These are phyloP conservation scores for Nilaparvata lugens DNA, from an alignment of 1,140 invertebrate species.

Conservation along the genomic window DNA sequence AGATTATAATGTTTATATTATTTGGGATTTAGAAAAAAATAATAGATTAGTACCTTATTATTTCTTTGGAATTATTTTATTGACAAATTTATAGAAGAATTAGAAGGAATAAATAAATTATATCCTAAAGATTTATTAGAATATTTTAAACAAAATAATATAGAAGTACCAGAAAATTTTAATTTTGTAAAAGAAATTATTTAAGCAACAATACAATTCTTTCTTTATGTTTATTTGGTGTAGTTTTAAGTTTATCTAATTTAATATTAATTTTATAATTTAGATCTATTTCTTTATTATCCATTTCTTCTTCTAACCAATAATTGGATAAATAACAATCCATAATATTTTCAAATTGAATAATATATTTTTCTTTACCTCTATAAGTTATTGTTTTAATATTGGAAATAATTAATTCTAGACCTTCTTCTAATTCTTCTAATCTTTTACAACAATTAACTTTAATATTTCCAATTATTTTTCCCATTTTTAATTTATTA, in stretches of 20 bases:
- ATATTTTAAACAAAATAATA: conserved; percentile 6
- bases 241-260: conserved; percentile 2
- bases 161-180: not conserved
- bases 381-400: conserved; percentile 2
- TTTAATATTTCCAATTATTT: conserved; percentile 6
- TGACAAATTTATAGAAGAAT: not conserved
- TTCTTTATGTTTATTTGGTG: conserved; percentile 7
- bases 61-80: not conserved
- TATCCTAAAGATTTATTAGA: conserved; percentile 4
- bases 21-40: too few relatives aligned
- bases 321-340: conserved; percentile 7
- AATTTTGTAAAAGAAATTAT: not conserved
- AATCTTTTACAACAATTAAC: conserved; percentile 6
- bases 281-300: conserved; percentile 1
- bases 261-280: conserved; percentile 11
- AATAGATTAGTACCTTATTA: too few relatives aligned
- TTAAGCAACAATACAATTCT: conserved; percentile 5
- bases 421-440: not conserved
- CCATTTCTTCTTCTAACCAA: conserved; percentile 10
- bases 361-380: conserved; percentile 1
- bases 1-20: not conserved
- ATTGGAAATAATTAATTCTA: conserved; percentile 1
- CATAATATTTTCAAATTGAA: conserved; percentile 7
- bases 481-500: conserved; percentile 3
- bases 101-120: not conserved